Conservation (phyloP, 2,113 vertebrate species). For the Seriola quinqueradiata region DNA sequence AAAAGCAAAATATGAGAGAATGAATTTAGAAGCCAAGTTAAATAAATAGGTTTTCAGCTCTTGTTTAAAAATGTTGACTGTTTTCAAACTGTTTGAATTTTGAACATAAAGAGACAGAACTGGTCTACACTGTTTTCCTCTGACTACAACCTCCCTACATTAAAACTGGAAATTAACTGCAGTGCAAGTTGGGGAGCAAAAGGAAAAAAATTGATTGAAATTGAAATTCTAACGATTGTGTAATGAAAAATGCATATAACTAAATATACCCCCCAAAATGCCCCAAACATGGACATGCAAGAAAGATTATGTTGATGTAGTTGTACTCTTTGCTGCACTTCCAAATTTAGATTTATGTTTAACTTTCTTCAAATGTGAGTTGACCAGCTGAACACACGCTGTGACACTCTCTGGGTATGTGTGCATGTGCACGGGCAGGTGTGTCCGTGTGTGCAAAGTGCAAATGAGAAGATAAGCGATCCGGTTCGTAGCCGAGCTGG, state of each 20-base stretch:
- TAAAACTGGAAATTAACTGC: too few relatives aligned
- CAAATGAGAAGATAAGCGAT: slow-evolving; percentile 55
- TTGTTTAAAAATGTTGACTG: too few relatives aligned
- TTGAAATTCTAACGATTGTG: background rate
- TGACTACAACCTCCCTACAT: too few relatives aligned
- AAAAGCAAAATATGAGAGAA: too few relatives aligned
- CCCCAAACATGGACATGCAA: background rate
- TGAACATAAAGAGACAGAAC: too few relatives aligned
- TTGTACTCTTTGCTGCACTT: background rate
- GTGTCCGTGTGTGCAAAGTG: slow-evolving; percentile 45
- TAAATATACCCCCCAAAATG: too few relatives aligned
- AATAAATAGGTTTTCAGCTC: too few relatives aligned
- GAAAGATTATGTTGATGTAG: background rate
- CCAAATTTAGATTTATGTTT: background rate
- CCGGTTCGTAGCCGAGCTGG: slow-evolving; percentile 5
- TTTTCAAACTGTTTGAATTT: too few relatives aligned
- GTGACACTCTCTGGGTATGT: background rate
- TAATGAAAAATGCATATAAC: background rate
- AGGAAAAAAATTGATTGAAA: too few relatives aligned
- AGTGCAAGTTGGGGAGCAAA: background rate
- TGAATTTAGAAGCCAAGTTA: too few relatives aligned
- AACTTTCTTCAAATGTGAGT: background rate
- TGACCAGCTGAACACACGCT: background rate
- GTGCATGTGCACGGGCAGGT: slow-evolving; percentile 8
- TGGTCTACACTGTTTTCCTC: too few relatives aligned